These are phyloP conservation scores for Odontamblyopus lacepedii DNA, from an alignment of 2,797 vertebrate species.

Conservation along the genomic window DNA sequence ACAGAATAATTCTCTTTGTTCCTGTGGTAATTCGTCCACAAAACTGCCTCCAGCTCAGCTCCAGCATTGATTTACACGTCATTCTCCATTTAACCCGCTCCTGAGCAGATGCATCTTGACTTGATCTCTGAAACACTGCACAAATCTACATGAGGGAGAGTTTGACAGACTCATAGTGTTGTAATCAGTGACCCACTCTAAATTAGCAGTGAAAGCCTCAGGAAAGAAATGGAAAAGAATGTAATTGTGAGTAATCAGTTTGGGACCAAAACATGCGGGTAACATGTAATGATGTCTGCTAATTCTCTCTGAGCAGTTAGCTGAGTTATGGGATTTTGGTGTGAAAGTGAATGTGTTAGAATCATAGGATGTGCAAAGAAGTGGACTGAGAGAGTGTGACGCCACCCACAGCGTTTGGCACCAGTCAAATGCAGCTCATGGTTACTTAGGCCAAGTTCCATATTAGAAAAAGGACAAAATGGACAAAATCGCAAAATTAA, in stretches of 20 bases:
- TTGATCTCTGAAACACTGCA: conserved; percentile 11
- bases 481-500: too few species aligned
- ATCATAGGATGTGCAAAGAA: too few species aligned
- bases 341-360: too few species aligned
- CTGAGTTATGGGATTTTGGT: too few species aligned
- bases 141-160: conserved; percentile 29
- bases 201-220: conserved; percentile 10
- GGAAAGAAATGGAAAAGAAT: conserved; percentile 25
- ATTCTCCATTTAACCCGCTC: conserved; percentile 21
- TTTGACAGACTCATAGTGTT: conserved; percentile 22
- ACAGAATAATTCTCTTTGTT: conserved; percentile 37
- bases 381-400: too few species aligned
- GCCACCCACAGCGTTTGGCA: too few species aligned
- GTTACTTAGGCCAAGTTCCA: too few species aligned
- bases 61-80: conserved; percentile 46
- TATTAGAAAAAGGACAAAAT: too few species aligned
- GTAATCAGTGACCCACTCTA: conserved; percentile 28
- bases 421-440: too few species aligned
- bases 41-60: conserved; percentile 33
- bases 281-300: neutral
- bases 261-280: neutral
- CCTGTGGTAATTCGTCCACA: conserved; percentile 29
- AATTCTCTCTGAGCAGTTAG: neutral
- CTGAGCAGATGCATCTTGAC: conserved; percentile 26
- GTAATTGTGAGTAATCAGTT: conserved; percentile 16